These are phyloP conservation scores for Ostrea denselamellosa DNA, from an alignment of 1,140 invertebrate genomes.

Conservation along the genomic window DNA sequence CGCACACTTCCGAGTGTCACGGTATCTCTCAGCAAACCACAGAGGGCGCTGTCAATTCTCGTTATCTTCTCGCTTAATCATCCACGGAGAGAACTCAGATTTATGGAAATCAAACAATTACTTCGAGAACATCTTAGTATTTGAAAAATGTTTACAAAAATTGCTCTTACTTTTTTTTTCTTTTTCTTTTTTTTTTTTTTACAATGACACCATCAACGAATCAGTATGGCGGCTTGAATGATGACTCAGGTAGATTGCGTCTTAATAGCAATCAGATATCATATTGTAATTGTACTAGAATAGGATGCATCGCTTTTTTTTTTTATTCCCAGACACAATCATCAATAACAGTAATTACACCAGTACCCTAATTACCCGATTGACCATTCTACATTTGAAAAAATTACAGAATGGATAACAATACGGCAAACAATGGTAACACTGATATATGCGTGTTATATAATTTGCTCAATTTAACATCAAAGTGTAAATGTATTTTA, in stretches of 20 bases:
- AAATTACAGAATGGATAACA: too few relatives aligned
- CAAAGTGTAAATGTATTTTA: too few relatives aligned
- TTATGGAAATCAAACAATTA: slow-evolving; percentile 30
- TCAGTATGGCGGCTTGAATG: background rate
- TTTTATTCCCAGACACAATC: too few relatives aligned
- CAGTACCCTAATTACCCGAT: too few relatives aligned
- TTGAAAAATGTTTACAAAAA: background rate
- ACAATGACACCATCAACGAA: background rate
- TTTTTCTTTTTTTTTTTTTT: too few relatives aligned
- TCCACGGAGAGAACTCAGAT: slow-evolving; percentile 18
- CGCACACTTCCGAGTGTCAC: slow-evolving; percentile 16
- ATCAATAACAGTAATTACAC: too few relatives aligned
- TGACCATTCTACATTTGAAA: too few relatives aligned
- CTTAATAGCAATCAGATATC: background rate
- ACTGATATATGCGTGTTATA: too few relatives aligned
- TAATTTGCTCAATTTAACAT: too few relatives aligned
- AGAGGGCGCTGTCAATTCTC: slow-evolving; percentile 28
- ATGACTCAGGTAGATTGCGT: background rate
- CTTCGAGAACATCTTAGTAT: background rate
- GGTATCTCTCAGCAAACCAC: background rate
- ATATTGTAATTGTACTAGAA: background rate
- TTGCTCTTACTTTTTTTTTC: background rate
- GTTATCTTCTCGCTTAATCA: slow-evolving; percentile 26
- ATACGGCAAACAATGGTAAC: too few relatives aligned
- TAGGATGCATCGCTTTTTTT: too few relatives aligned